Percentiles rank a stretch among this genome's conserved stretches.
phyloP scores from a whole-genome alignment of 2,797 vertebrate species.

The Gallinago nigripennis region DNA sequence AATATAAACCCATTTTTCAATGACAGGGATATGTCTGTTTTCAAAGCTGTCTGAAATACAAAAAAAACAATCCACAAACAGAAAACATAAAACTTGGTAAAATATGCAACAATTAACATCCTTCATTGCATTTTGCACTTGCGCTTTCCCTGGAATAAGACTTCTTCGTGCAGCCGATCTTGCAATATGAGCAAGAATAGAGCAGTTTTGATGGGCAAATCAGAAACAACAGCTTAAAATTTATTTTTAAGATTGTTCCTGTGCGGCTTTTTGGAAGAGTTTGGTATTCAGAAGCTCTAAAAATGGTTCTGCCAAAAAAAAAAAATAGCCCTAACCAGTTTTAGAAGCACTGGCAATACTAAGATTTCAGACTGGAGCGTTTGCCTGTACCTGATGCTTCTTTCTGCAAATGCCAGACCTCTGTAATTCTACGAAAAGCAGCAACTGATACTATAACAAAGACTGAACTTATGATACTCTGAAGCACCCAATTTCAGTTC shows the following conservation, averaged over 20 bases:
- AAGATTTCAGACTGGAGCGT: neutral
- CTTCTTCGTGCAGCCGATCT: neutral
- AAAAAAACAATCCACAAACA: neutral
- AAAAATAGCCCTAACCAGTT: neutral
- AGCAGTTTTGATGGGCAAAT: neutral
- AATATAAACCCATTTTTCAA: neutral
- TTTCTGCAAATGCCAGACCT: neutral
- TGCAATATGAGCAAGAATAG: neutral
- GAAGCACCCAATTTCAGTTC: neutral
- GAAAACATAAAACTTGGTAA: neutral
- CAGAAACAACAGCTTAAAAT: neutral
- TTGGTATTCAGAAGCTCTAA: neutral
- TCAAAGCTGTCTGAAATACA: neutral
- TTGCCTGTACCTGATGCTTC: neutral
- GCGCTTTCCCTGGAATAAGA: accelerated
- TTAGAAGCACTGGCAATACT: neutral
- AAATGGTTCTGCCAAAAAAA: neutral
- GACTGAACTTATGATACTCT: neutral
- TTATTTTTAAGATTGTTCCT: neutral
- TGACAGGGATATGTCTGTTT: neutral
- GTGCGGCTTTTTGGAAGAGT: neutral
- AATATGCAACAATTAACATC: neutral
- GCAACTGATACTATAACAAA: neutral
- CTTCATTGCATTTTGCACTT: neutral
- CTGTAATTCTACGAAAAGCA: neutral